Evolutionary conservation across 2,113 vertebrate genomes (phyloP), one percentile per base, ranked within the genome.

Genomic region (Lipophrys pholis): DNA sequence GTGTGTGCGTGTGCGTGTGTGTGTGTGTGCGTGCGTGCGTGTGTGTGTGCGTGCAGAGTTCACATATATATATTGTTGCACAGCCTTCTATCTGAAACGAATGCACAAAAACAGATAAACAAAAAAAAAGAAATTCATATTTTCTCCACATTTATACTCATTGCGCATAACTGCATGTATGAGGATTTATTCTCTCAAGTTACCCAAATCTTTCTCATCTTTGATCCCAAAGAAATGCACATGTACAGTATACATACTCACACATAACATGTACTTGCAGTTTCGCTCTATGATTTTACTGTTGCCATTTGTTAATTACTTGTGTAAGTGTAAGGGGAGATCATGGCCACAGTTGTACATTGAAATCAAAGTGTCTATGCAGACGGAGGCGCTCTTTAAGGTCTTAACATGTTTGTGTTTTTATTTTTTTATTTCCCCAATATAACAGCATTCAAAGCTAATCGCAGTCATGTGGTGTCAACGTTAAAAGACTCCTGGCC

Each of bases 161-260:
- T 46, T 69, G 8, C 72, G 2, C 50, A 65, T 71, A 43, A 64
- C 17, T 51, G 30, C 60, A 48, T 68, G 14, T 46, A 62, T n/a
- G 51, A 55, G 50, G 30, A 52, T 60, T 68, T 60, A 42, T 39
- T 59, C 36, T 46, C 73, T 38, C 16, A n/a, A 64, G 16, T 76
- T 65, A 78, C 58, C 39, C 64, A 66, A 70, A 52, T 51, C 4
- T 35, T 76, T 61, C 36, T 60, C 42, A 46, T 60, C 43, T 17
- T 56, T 58, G 54, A 77, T 61, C 45, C 78, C 57, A 74, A 67
- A 76, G 70, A 86, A 78, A 88, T 85, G 84, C 87, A 89, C 74
- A 46, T 90, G 86, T 85, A 79, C 76, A 90, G 86, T 85, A 79
- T 78, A 90, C 81, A 81, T 63, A 75, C 59, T 60, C 74, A 68